Evolutionary conservation across 1,140 invertebrate species (phyloP).

Genomic region (Orius insidiosus): DNA sequence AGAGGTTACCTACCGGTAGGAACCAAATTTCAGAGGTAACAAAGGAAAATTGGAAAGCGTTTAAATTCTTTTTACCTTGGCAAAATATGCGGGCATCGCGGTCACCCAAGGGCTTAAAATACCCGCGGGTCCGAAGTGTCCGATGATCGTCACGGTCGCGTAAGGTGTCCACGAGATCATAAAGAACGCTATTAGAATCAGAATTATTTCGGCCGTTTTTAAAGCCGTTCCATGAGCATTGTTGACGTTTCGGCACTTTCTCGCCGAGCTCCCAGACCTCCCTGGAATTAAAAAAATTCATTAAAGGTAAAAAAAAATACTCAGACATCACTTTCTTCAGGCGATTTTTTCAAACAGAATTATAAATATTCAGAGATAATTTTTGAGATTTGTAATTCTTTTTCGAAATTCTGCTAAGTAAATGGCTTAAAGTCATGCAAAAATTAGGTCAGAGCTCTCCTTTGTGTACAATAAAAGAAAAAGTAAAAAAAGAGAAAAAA

Average conservation of each 20-base stretch:
- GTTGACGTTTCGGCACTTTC: not conserved
- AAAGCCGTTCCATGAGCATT: conserved; percentile 20
- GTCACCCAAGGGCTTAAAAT: conserved; percentile 25
- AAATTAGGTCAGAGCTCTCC: no score
- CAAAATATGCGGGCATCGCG: conserved; percentile 28
- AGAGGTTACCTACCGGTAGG: no score
- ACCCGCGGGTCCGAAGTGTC: conserved; percentile 27
- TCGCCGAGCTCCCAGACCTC: not conserved
- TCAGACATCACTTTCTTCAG: no score
- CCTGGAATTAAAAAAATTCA: no score
- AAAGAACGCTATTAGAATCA: conserved; percentile 30
- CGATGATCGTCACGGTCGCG: conserved; percentile 33
- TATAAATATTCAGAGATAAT: no score
- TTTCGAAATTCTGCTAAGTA: no score
- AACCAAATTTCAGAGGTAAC: not conserved
- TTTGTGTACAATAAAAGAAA: no score
- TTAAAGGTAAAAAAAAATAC: no score
- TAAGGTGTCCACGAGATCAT: conserved; percentile 34
- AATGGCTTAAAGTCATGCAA: no score
- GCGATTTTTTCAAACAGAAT: no score
- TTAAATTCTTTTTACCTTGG: conserved; percentile 23
- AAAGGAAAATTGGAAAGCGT: not conserved
- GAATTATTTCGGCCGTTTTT: conserved; percentile 30
- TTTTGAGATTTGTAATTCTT: no score
- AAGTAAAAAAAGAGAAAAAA: no score